Evolutionary conservation across 2,888 invertebrate genomes (phyloP), one percentile per base, ranked within the genome.

Genomic region (Smittia aterrima): DNA sequence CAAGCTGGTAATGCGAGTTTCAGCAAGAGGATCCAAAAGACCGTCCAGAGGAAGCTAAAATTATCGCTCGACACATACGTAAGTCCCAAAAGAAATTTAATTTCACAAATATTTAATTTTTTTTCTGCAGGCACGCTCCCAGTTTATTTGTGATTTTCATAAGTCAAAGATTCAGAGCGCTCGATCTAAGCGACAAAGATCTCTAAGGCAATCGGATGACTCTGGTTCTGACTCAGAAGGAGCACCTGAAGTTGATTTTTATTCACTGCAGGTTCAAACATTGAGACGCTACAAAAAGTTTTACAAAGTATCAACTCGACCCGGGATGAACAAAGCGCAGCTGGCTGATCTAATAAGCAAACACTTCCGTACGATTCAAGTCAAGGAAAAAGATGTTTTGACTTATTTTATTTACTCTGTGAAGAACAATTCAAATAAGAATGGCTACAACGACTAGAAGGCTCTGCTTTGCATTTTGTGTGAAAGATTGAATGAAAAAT

Each of bases 341-440:
- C 85, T 98, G 80, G 95, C 96, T 77, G 98, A 98, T 86, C 96
- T 97, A 87, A 90, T 87, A 84, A 75, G 32, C 86, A 93, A 96
- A 82, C 98, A 98, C 84, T 98, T 98, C 84, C 94, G 94, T 84
- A 91, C 95, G 75, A 92, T 98, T 82, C 95, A 94, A 53, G 94
- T 98, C 13, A 91, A 92, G 79, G 97, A 98, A 82, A 98, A 96
- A 82, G 97, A 98, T 83, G 92, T 94, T 66, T 86, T 97, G 76
- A 94, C 96, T 67, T 95, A 92, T 81, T 98, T 98, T 82, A 95
- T 98, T 79, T 97, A 96, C 82, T 95, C 94, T 86, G 95, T 97
- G 1, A 97, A 96, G 85, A 27, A 16, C n/a, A 64, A 64, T n/a
- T 64, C 64, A 4, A 64, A 58, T 22, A 58, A 58, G 16, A 47